A percentile compares a stretch with the other conserved stretches of the same genome.
Conservation (phyloP, 1,140 invertebrate genomes). For the Drosophila cardini region DNA sequence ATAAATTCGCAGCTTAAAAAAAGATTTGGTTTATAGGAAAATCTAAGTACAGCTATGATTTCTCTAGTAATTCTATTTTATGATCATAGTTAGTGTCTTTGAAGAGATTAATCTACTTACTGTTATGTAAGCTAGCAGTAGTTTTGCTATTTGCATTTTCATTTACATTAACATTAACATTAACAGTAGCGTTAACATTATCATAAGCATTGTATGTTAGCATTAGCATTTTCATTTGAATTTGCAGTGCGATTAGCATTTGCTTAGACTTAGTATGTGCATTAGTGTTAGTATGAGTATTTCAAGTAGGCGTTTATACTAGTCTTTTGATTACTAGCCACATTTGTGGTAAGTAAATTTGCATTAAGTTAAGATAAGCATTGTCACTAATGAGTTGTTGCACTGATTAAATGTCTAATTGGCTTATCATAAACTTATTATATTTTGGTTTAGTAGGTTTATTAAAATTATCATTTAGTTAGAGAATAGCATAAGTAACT, state of each 20-base stretch:
- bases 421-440: no score
- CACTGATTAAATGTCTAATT: no score
- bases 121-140: background rate
- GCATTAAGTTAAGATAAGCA: no score
- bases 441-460: no score
- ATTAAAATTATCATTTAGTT: no score
- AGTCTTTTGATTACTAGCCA: no score
- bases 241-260: background rate
- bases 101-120: background rate
- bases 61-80: background rate
- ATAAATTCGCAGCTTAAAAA: slow-evolving; percentile 39
- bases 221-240: background rate
- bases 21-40: background rate
- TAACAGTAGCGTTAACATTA: background rate
- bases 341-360: no score
- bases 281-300: no score
- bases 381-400: no score
- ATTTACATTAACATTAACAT: slow-evolving; percentile 2
- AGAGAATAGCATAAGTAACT: no score
- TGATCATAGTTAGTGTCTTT: background rate
- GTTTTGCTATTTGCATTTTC: slow-evolving; percentile 6
- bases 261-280: no score
- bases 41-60: slow-evolving; percentile 10
- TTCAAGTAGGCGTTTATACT: no score
- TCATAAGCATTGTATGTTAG: background rate